Evolutionary conservation across 2,113 vertebrate genomes (phyloP), one percentile per base, ranked within the genome.

Genomic region (Romanogobio albipinnatus): DNA sequence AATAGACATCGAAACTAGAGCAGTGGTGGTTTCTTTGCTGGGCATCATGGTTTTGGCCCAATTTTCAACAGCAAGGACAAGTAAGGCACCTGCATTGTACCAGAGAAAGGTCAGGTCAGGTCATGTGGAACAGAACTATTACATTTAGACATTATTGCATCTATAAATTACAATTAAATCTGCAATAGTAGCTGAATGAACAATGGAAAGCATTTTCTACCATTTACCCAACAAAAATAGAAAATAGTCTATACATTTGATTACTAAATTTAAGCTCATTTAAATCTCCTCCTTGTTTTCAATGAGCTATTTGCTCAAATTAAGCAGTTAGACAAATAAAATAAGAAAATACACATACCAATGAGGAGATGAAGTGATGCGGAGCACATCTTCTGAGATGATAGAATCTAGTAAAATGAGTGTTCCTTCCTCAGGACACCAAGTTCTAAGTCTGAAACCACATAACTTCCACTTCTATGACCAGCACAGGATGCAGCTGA

Each of bases 401-500:
- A 45, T 78, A 45, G 1, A 1, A 17, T 62, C 39, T 79, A 10
- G 3, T 70, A 8, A 64, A 74, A 24, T 66, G 64, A 45, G 29
- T 36, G 75, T 73, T 56, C 58, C 70, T 79, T 19, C 73, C 58
- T 81, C 59, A 19, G 24, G 15, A 58, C 51, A 80, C 11, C 24
- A n/a, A 26, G 70, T n/a, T 7, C 3, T 59, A 17, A 29, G 62
- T 81, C 5, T 51, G 61, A 73, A 84, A 84, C 82, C 43, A 4
- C 81, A 7, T 13, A 56, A 39, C 66, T 59, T 73, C 51, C 64
- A 81, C 78, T 14, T 81, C 24, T 68, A 5, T 81, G 62, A 80
- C 24, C 24, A 64, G 24, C 24, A 86, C 81, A 86, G 81, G 86
- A 86, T 83, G 85, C 59, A 43, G 14, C 24, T 56, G 17, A 77